Percentiles rank a stretch among this genome's conserved stretches.
Evolutionary conservation across 2,113 vertebrate genomes (phyloP).

Genomic region (Amazona vittata): DNA sequence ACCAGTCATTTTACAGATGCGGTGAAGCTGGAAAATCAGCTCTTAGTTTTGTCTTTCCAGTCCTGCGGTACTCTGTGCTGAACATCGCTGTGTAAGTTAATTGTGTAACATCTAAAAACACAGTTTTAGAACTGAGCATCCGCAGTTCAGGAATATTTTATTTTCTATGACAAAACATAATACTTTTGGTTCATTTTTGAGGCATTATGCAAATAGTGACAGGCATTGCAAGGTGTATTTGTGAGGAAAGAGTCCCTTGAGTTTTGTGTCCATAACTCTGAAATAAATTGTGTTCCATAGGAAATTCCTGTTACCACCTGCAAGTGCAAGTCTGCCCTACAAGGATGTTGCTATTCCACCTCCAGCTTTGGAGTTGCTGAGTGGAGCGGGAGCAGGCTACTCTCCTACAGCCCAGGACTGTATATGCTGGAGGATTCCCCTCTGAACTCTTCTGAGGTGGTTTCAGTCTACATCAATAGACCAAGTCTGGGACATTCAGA

Average conservation of each 20-base stretch:
- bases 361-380: neutral
- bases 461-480: neutral
- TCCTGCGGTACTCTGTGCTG: neutral
- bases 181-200: neutral
- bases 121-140: neutral
- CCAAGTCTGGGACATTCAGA: neutral
- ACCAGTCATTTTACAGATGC: neutral
- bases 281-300: neutral
- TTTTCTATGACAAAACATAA: neutral
- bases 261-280: neutral
- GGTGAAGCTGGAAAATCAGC: neutral
- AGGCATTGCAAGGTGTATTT: neutral
- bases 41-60: neutral
- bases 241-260: neutral
- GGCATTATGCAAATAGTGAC: neutral
- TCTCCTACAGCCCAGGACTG: neutral
- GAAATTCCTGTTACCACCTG: neutral
- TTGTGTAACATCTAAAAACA: neutral
- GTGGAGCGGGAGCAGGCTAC: neutral
- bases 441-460: rapidly evolving
- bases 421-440: neutral
- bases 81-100: neutral
- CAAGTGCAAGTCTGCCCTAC: neutral
- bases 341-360: neutral
- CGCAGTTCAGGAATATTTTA: neutral